Evolutionary conservation across 2,113 vertebrate species (phyloP), one percentile per base, ranked within the genome.

Genomic region (Stigmatopora nigra): DNA sequence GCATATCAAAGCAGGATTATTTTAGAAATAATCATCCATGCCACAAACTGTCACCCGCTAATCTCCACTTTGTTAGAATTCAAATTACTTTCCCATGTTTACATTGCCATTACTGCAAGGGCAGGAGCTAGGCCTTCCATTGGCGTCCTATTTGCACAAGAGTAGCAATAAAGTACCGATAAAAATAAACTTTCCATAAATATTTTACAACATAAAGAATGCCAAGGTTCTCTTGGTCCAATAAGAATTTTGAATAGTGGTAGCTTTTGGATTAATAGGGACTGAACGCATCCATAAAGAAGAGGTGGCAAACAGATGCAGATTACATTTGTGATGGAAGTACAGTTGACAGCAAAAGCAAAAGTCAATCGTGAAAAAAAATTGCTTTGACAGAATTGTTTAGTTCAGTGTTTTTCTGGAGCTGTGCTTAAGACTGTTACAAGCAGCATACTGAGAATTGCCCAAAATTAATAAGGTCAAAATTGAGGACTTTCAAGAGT

Each of bases 1-100:
- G 91, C 90, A 91, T 92, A 92, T 92, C 90, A 91, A 91, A 92
- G 90, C 86, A 89, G 89, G 89, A 91, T 91, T 91, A 92, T 91
- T 91, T 89, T 90, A 82, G 86, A 90, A 91, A 91, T 91, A 91
- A 92, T 91, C 91, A 77, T 67, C 83, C 79, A 83, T 83, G 82
- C 89, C 88, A 88, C 87, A 89, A 88, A 88, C 86, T 88, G 84
- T 89, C 86, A 86, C 83, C 78, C 82, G 86, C 90, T 91, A 91
- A 92, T 92, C 90, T 91, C 85, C 84, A 91, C 86, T 90, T 91
- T 91, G 89, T 90, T 90, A 90, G 89, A 90, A 92, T 91, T 92
- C 82, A 91, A 92, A 92, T 92, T 89, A 89, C 88, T 88, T 89
- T 85, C 81, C 82, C 78, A 83, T 91, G 89, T 90, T 92, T 90